Evolutionary conservation across 2,888 invertebrate species (phyloP).

Genomic region (Chirona hameri): DNA sequence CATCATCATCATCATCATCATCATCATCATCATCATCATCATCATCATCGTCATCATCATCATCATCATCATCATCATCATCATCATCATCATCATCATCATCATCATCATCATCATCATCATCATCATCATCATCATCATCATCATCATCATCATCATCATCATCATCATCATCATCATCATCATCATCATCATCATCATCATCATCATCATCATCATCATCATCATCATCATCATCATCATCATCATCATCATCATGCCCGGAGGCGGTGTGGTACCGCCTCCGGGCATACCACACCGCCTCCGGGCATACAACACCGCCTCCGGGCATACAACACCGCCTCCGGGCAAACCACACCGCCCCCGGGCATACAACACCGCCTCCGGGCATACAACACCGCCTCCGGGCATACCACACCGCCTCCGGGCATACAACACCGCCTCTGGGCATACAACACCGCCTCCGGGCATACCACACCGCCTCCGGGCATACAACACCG

Average conservation of each 20-base stretch:
- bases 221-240: slow-evolving; percentile 22
- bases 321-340: no score
- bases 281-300: no score
- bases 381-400: no score
- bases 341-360: no score
- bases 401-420: no score
- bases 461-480: no score
- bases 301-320: no score
- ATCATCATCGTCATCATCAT: slow-evolving; percentile 22
- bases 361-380: no score
- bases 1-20: slow-evolving; percentile 7
- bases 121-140: slow-evolving; percentile 11
- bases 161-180: slow-evolving; percentile 22
- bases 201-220: slow-evolving; percentile 22
- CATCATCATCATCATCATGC: slow-evolving; percentile 22
- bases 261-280: no score
- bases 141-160: slow-evolving; percentile 22
- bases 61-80: slow-evolving; percentile 22
- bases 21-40: slow-evolving; percentile 22
- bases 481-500: no score
- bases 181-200: slow-evolving; percentile 22
- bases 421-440: no score
- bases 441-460: no score
- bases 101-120: slow-evolving; percentile 10
- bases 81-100: slow-evolving; percentile 22